phyloP scores from a whole-genome alignment of 2,888 invertebrate species.

The Alloscopus bannaensis region DNA sequence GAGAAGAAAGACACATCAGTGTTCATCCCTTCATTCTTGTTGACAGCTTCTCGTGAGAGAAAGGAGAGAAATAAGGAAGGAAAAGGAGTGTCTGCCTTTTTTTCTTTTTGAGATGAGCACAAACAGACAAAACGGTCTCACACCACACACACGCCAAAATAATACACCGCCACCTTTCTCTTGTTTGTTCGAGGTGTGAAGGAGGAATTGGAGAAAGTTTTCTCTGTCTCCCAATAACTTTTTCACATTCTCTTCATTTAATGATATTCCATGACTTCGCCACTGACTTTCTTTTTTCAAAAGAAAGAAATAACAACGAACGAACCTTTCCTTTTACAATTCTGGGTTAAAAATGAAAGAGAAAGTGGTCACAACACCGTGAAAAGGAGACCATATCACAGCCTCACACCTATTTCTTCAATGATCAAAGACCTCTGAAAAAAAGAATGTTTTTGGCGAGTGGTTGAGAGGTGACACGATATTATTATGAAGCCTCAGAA shows the following conservation, averaged over 20 bases:
- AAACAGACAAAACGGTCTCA: not conserved
- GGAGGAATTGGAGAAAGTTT: not conserved
- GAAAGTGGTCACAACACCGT: too few relatives aligned
- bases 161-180: conserved; percentile 7
- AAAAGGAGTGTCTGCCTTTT: conserved; percentile 7
- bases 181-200: conserved; percentile 1
- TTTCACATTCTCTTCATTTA: conserved; percentile 14
- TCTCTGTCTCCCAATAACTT: not conserved
- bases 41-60: conserved; percentile 47
- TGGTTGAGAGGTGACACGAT: conserved; percentile 27
- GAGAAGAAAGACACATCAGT: conserved; percentile 27
- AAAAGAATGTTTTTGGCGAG: not conserved
- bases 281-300: too few relatives aligned
- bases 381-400: too few relatives aligned
- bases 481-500: not conserved
- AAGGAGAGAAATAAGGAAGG: conserved; percentile 31
- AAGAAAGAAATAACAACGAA: too few relatives aligned
- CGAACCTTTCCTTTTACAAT: too few relatives aligned
- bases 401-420: conserved; percentile 28
- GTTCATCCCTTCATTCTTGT: conserved; percentile 41
- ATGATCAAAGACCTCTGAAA: conserved; percentile 52
- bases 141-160: too few relatives aligned
- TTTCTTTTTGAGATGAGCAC: too few relatives aligned
- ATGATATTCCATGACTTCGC: too few relatives aligned
- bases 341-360: too few relatives aligned